Percentiles rank a stretch among this genome's conserved stretches.
Conservation (phyloP, 2,888 invertebrate species). For the Willowsia nigromaculata region DNA sequence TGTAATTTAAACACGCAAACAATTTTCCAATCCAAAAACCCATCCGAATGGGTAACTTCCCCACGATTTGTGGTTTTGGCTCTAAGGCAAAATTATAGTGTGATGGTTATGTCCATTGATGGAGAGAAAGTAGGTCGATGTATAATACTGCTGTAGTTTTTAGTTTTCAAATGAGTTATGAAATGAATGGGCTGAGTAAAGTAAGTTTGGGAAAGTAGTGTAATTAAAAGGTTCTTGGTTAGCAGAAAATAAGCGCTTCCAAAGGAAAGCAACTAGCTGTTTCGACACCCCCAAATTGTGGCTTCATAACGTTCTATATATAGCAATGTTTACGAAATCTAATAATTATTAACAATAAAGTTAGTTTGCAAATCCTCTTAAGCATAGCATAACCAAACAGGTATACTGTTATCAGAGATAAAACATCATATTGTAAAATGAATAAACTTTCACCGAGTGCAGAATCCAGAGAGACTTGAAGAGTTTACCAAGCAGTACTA, state of each 20-base stretch:
- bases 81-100: background rate
- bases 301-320: background rate
- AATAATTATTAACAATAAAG: background rate
- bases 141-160: background rate
- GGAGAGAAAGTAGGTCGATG: conserved; percentile 23
- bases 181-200: background rate
- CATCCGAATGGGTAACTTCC: conserved; percentile 11
- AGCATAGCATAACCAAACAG: too few species aligned
- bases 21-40: conserved; percentile 46
- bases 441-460: too few species aligned
- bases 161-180: background rate
- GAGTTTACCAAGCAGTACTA: too few species aligned
- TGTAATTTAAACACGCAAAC: background rate
- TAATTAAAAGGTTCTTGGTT: background rate
- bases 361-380: conserved; percentile 14
- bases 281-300: too few species aligned
- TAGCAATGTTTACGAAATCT: background rate
- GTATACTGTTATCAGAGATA: too few species aligned
- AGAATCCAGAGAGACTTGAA: too few species aligned
- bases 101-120: background rate
- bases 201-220: background rate
- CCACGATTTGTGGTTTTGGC: conserved; percentile 25
- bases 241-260: background rate
- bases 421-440: too few species aligned
- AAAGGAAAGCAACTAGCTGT: background rate